Evolutionary conservation across 2,888 invertebrate genomes (phyloP), one percentile per base, ranked within the genome.

Genomic region (Lordiphosa fenestrarum): DNA sequence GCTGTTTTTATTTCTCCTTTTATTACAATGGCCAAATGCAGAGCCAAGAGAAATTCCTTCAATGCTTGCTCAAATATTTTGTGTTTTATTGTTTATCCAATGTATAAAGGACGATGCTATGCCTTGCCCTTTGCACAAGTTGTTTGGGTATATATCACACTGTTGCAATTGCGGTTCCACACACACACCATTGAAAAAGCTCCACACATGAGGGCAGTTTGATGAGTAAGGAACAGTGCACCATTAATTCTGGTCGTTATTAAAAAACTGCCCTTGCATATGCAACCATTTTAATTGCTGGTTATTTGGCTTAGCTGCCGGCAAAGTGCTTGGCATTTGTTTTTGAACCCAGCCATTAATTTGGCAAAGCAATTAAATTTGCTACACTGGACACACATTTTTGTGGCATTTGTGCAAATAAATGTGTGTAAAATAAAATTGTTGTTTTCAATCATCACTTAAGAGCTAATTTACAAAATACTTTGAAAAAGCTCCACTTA

Each of bases 291-390:
- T 54, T 66, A 59, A 69, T 73, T 69, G 62, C 53, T 66, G 57
- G 51, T 46, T 65, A 53, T 71, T 69, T 60, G 37, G 47, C 23
- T 58, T 53, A 53, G 40, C 46, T 54, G 21, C 21, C 23, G 51
- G 49, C 38, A 47, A 50, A 60, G 35, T 39, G 61, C 39, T 54
- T 57, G 38, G 30, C 64, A 46, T 64, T 75, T 66, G 56, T 44
- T 54, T 64, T 64, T 62, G 50, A 52, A 49, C 51, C 44, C 39
- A 56, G 47, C 51, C 53, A 69, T 69, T 69, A 73, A 64, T 73
- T 63, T 71, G 61, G 23, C 41, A 56, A 57, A 73, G 61, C 73
- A 74, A 71, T 73, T 75, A 62, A 69, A 69, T 51, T 61, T 55
- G 46, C 33, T 41, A 48, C 60, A 50, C 25, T 35, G 36, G 40